A percentile compares a stretch with the other conserved stretches of the same genome.
Evolutionary conservation across 2,113 vertebrate species (phyloP).

Genomic region (Corythornis vintsioides): DNA sequence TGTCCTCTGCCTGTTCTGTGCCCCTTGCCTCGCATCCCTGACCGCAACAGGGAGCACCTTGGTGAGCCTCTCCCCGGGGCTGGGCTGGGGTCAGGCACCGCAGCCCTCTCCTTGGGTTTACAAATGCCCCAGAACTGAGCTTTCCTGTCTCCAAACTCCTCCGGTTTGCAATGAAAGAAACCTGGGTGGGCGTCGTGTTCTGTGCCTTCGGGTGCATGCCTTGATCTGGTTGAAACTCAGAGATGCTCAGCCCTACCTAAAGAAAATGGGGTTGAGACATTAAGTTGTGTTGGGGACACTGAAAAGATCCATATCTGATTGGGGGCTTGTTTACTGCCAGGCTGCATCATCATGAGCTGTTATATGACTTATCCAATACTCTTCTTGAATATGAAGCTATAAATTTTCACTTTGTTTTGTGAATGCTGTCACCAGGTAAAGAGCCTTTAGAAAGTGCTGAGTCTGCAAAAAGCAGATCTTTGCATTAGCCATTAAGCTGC

Average conservation of each 20-base stretch:
- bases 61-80: no score
- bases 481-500: not conserved
- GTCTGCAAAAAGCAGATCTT: not conserved
- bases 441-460: not conserved
- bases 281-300: fast-evolving
- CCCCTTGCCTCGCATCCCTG: not conserved
- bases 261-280: not conserved
- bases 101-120: no score
- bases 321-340: not conserved
- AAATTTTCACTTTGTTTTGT: not conserved
- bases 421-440: not conserved
- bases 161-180: not conserved
- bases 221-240: fast-evolving
- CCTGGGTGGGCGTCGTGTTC: fast-evolving
- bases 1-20: conserved; percentile 45
- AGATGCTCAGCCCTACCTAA: not conserved
- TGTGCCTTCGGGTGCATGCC: not conserved
- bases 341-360: fast-evolving
- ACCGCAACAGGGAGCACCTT: not conserved
- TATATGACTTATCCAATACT: not conserved
- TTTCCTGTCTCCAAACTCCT: not conserved
- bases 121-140: not conserved
- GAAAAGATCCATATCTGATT: not conserved
- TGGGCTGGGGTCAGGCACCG: not conserved
- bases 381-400: not conserved